Conservation (phyloP, 1,140 invertebrate genomes). For the Acromyrmex heyeri region DNA sequence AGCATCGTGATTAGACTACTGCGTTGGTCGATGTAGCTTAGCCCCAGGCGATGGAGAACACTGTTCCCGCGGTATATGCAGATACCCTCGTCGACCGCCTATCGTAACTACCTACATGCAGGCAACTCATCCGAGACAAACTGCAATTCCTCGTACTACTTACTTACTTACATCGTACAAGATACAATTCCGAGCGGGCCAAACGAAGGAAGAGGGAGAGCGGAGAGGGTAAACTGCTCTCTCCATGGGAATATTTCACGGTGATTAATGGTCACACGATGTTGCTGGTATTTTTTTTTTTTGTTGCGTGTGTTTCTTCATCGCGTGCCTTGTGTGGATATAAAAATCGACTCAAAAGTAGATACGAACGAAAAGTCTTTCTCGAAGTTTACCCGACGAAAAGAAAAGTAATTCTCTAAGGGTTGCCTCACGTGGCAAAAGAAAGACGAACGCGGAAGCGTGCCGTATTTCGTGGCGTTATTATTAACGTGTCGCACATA, state of each 20-base stretch:
- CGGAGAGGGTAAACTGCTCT: background rate
- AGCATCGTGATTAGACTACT: conserved; percentile 64
- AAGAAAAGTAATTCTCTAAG: background rate
- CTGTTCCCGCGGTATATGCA: conserved; percentile 27
- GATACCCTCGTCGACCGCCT: conserved; percentile 48
- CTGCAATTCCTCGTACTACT: conserved; percentile 38
- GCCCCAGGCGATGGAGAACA: conserved; percentile 11
- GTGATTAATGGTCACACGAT: conserved; percentile 61
- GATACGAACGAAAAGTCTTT: conserved; percentile 5
- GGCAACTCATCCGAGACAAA: conserved; percentile 61
- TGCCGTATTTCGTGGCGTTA: conserved; percentile 25
- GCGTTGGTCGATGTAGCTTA: conserved; percentile 46
- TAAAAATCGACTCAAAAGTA: conserved; percentile 40
- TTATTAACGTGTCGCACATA: conserved; percentile 31
- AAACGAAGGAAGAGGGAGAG: background rate
- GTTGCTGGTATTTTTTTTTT: background rate
- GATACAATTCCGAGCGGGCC: conserved; percentile 41
- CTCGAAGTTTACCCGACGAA: conserved; percentile 8
- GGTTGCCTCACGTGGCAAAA: background rate
- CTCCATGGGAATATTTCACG: conserved; percentile 56
- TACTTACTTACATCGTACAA: conserved; percentile 58
- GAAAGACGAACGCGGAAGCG: conserved; percentile 20
- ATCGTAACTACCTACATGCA: conserved; percentile 53
- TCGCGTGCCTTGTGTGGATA: conserved; percentile 30
- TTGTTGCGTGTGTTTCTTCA: conserved; percentile 48